Conservation (phyloP, 2,888 invertebrate genomes). For the Lithophane ornitopus region DNA sequence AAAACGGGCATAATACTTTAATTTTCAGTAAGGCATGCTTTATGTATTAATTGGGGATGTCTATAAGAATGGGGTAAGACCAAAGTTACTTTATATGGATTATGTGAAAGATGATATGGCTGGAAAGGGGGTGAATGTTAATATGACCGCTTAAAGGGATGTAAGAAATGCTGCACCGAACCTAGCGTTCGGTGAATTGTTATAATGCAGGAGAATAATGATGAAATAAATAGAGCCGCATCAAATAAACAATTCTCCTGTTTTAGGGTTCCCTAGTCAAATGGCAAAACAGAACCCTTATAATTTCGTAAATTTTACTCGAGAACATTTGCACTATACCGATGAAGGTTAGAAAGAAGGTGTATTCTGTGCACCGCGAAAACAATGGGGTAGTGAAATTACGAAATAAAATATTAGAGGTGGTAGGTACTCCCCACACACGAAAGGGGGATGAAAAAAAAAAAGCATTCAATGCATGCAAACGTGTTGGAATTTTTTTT, state of each 20-base stretch:
- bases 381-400: no score
- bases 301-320: neutral
- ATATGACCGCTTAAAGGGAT: neutral
- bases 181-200: neutral
- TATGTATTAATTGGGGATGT: neutral
- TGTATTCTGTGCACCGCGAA: neutral
- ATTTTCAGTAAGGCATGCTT: neutral
- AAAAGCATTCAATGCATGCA: neutral
- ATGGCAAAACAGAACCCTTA: neutral
- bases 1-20: neutral
- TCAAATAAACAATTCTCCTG: constrained; percentile 4
- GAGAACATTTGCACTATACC: neutral
- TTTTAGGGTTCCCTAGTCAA: neutral
- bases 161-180: neutral
- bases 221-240: neutral
- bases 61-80: neutral
- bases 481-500: neutral
- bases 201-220: neutral
- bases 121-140: neutral
- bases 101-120: neutral
- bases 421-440: neutral
- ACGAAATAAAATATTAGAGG: neutral
- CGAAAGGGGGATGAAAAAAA: no score
- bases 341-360: neutral
- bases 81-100: neutral